Evolutionary conservation across 2,113 vertebrate genomes (phyloP), one percentile per base, ranked within the genome.

Genomic region (Lasiurus borealis): DNA sequence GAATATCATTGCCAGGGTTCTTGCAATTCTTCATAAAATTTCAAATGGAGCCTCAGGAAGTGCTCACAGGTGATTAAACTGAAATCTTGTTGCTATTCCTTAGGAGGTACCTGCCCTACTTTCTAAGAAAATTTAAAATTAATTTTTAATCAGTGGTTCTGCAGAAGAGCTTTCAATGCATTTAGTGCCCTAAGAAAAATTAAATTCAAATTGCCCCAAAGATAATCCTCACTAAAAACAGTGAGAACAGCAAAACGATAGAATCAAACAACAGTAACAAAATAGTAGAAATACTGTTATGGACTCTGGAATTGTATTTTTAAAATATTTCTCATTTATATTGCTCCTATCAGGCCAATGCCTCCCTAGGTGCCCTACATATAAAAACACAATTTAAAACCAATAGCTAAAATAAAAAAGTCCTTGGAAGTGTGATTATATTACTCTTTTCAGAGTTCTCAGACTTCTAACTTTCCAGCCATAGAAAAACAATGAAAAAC

Each of bases 311-410:
- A 52, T 4, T 76, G 23, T 57, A 81, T 85, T 93, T 92, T 84
- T 0, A 5, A 96, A 95, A 62, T 93, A 71, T 85, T 93, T 96
- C 19, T 84, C 21, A 72, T 95, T 95, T 89, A 82, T 91, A 91
- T 40, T 54, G 7, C 4, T 19, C 8, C 25, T 81, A 66, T 88
- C 73, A 95, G 31, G 10, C 36, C 62, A 68, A 86, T 86, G 46
- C 8, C 31, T 86, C 57, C 44, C 52, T 66, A 72, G 54, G 54
- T 85, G 64, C 21, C 86, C 87, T 97, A 82, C n/a, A 75, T 29
- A 90, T 57, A 68, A 93, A 97, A 81, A 52, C 1, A 64, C 69
- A 91, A 88, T 69, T 78, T 84, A 94, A 96, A 94, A 75, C 40
- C 44, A 95, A 93, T 5, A 88, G 36, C 52, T 88, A 31, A 95